phyloP scores from a whole-genome alignment of 2,113 vertebrate genomes.

The Orientallactaga bullata region DNA sequence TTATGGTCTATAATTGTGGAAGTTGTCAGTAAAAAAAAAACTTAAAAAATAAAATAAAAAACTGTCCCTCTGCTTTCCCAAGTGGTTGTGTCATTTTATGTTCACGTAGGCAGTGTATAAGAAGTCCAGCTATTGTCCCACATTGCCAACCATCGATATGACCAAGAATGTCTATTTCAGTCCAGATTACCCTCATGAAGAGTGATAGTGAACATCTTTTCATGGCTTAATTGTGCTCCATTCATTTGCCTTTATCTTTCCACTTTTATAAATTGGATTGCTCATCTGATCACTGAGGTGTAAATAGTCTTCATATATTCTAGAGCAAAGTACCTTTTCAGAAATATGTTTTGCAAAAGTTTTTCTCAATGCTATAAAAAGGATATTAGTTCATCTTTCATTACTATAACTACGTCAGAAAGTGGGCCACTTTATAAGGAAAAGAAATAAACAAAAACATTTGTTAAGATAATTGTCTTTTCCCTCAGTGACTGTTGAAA shows the following conservation, averaged over 20 bases:
- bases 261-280: neutral
- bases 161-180: too few species aligned
- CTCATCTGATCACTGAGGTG: neutral
- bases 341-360: neutral
- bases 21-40: neutral
- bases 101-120: neutral
- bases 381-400: neutral
- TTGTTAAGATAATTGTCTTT: slow-evolving; percentile 11
- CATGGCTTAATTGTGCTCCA: neutral
- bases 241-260: neutral
- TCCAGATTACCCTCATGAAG: neutral
- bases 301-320: neutral
- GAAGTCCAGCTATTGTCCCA: neutral
- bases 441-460: neutral
- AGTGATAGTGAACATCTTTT: neutral
- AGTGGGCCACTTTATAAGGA: neutral
- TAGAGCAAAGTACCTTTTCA: neutral
- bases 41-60: neutral
- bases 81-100: neutral
- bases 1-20: too few species aligned
- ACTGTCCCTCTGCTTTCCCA: neutral
- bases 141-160: neutral
- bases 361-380: neutral
- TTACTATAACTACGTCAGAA: neutral
- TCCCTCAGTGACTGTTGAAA: neutral